Conservation (phyloP, 2,888 invertebrate genomes). For the Meiosimyza platycephala region DNA sequence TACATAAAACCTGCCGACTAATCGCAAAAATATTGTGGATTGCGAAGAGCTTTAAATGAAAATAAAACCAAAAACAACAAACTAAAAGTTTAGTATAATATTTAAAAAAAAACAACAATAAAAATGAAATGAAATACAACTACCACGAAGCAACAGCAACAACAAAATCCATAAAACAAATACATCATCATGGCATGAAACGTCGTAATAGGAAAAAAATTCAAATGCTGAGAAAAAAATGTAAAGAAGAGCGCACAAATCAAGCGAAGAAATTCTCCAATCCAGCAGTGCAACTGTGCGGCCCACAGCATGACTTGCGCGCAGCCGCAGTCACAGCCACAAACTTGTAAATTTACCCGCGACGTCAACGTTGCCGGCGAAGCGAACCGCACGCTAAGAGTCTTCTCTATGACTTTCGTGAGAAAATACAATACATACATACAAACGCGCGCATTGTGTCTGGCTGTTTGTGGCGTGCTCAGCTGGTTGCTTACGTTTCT, state of each 20-base stretch:
- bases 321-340: no score
- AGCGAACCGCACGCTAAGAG: not conserved
- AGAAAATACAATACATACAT: not conserved
- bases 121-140: constrained; percentile 17
- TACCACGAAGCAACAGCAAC: not conserved
- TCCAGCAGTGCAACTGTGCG: not conserved
- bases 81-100: constrained; percentile 31
- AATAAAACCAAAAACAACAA: constrained; percentile 3
- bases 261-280: no score
- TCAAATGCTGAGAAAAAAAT: not conserved
- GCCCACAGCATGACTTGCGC: no score
- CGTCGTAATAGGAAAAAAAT: not conserved
- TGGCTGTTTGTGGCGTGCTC: not conserved
- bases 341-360: no score
- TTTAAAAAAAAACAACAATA: constrained; percentile 37
- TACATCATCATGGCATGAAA: not conserved
- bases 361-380: no score
- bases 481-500: not conserved
- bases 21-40: constrained; percentile 22
- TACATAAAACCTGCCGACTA: constrained; percentile 20
- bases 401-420: constrained; percentile 1
- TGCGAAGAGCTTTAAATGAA: constrained; percentile 35
- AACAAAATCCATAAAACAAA: not conserved
- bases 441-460: constrained; percentile 2
- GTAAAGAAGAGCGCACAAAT: no score